Base-by-base conservation (phyloP, 2,113 vertebrate genomes). In the Petrocephalus zakoni region DNA sequence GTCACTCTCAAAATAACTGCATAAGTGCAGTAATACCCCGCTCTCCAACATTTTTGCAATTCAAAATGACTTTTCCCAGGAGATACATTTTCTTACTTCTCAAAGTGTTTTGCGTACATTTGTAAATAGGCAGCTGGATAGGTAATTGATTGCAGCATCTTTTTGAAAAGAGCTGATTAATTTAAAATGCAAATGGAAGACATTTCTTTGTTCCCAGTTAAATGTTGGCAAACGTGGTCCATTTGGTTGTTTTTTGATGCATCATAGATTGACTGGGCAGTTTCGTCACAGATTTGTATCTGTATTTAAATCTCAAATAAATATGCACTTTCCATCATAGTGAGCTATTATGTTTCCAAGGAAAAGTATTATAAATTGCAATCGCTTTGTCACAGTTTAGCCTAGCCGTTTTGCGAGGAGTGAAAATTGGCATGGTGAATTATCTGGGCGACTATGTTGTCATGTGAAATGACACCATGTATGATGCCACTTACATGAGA, bases 1-100 rank as follows among this genome's bases (percentile, higher is more conserved):
- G 81, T 83, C 81, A 83, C 21, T 46, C 75, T 83, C 10, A 46
- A 83, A 83, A 83, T 83, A 83, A 83, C 78, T 83, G 78, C 68
- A 49, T n/a, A 83, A 83, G 46, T 83, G 46, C 46, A 49, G 17
- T 47, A 49, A 83, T 42, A 46, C 37, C 46, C 42, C 78, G 47
- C 78, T 47, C 78, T 42, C 5, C 42, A 21, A 46, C 29, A 47
- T 83, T 83, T 83, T 83, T 83, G 81, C 46, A 47, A 49, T 49
- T 42, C 46, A 49, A 22, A 47, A 83, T 83, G 5, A 83, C 37
- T 22, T 49, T 83, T 83, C 46, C 37, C 46, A 6, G 22, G 81
- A 83, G 81, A 21, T 49, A 49, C 3, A 4, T 83, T 83, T 49
- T 10, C 81, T 49, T n/a, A 83, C 46, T 83, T 22, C 46, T 83